Percentiles rank a stretch among this genome's conserved stretches.
Evolutionary conservation across 2,888 invertebrate species (phyloP).

Genomic region (Cephus runcator): DNA sequence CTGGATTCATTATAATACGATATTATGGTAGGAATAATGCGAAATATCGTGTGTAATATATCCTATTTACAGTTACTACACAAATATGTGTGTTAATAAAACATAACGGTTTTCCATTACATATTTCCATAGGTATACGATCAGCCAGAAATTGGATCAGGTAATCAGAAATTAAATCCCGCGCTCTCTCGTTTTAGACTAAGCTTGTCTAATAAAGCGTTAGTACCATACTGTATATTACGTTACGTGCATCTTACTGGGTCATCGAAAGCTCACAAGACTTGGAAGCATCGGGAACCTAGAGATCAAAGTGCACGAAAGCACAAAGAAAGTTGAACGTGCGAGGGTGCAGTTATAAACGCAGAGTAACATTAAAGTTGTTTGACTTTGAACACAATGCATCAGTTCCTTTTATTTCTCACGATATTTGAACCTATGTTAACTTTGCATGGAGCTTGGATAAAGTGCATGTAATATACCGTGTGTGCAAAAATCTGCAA

Average conservation of each 20-base stretch:
- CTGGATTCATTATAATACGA: neutral
- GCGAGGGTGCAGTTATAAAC: slow-evolving; percentile 2
- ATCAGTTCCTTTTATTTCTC: neutral
- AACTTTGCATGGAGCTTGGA: neutral
- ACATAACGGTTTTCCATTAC: neutral
- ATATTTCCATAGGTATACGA: neutral
- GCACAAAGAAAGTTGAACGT: slow-evolving; percentile 6
- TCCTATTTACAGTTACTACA: neutral
- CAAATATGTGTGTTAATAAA: neutral
- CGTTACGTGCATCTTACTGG: neutral
- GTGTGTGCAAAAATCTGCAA: neutral
- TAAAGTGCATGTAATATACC: neutral
- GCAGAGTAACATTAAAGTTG: neutral
- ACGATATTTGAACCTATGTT: neutral
- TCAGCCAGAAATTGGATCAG: neutral
- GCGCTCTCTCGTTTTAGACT: neutral
- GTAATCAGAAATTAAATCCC: neutral
- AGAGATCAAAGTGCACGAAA: neutral
- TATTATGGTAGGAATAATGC: neutral
- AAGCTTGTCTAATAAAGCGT: neutral
- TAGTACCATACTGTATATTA: neutral
- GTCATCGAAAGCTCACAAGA: slow-evolving; percentile 7
- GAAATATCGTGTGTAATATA: neutral
- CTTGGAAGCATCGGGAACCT: slow-evolving; percentile 8
- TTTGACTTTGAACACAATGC: neutral